Percentiles rank a stretch among this genome's conserved stretches.
Evolutionary conservation across 1,140 invertebrate genomes (phyloP).

Genomic region (Caenorhabditis briggsae): DNA sequence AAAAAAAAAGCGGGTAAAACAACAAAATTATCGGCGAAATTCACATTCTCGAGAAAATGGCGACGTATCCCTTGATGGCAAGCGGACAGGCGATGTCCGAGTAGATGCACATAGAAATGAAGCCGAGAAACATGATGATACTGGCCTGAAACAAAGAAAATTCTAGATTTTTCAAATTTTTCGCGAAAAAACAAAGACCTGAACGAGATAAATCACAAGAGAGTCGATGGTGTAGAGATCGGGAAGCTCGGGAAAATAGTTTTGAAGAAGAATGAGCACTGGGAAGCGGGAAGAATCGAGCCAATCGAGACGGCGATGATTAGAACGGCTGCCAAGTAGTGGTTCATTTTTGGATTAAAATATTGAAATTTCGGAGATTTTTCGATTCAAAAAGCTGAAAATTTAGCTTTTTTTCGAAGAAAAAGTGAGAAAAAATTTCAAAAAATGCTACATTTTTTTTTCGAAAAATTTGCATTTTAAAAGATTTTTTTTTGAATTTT

Average conservation of each 20-base stretch:
- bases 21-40: not conserved
- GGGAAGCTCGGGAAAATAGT: constrained; percentile 27
- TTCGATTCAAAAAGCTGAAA: no score
- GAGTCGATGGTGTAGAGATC: not conserved
- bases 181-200: not conserved
- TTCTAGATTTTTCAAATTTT: no score
- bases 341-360: not conserved
- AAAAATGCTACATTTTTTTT: no score
- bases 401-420: no score
- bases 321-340: not conserved
- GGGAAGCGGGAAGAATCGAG: constrained; percentile 21
- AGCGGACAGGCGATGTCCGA: constrained; percentile 34
- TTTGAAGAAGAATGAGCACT: not conserved
- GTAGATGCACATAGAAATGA: constrained; percentile 20
- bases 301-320: constrained; percentile 1
- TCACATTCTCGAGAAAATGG: constrained; percentile 27
- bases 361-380: no score
- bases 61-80: constrained; percentile 24
- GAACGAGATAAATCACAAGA: not conserved
- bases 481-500: no score
- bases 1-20: not conserved
- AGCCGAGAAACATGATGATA: not conserved
- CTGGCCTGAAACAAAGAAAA: not conserved
- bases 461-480: no score
- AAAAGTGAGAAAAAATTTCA: no score